These are phyloP conservation scores for Drosophila lacteicornis DNA, from an alignment of 1,140 invertebrate species.

Conservation along the genomic window DNA sequence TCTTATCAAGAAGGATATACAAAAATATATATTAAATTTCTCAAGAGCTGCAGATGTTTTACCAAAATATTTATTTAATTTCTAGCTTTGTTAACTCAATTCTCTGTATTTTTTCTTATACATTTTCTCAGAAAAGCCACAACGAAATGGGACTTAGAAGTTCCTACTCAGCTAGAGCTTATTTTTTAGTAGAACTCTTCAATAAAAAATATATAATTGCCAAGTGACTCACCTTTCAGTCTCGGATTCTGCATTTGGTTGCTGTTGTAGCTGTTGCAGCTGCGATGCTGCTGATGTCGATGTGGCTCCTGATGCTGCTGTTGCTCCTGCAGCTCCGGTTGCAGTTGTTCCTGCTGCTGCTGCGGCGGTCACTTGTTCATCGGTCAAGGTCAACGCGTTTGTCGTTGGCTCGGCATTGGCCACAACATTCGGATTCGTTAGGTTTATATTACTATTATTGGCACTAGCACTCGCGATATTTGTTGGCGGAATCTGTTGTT, in stretches of 20 bases:
- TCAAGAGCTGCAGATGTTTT: too few species aligned
- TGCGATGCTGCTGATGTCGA: constrained; percentile 62
- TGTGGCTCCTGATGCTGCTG: constrained; percentile 45
- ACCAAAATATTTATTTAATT: too few species aligned
- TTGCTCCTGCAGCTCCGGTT: constrained; percentile 19
- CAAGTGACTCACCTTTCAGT: constrained; percentile 81
- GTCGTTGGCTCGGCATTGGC: constrained; percentile 36
- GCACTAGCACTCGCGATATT: constrained; percentile 82
- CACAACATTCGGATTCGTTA: constrained; percentile 61
- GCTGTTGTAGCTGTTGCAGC: constrained; percentile 76
- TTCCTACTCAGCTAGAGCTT: background rate
- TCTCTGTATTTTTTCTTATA: background rate
- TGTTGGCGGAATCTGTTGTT: constrained; percentile 63
- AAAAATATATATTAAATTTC: background rate
- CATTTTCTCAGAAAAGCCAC: background rate
- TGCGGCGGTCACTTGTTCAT: constrained; percentile 54
- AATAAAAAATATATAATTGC: background rate
- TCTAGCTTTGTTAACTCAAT: too few species aligned
- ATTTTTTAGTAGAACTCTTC: background rate
- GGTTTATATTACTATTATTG: constrained; percentile 73
- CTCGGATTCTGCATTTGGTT: constrained; percentile 83
- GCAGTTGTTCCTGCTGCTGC: constrained; percentile 30
- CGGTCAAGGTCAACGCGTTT: constrained; percentile 50
- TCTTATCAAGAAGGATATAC: background rate
- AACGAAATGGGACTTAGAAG: background rate